Conservation (phyloP, 30 jellyfish, hydroid and myxozoan species). For the Hydractinia symbiolongicarpus region DNA sequence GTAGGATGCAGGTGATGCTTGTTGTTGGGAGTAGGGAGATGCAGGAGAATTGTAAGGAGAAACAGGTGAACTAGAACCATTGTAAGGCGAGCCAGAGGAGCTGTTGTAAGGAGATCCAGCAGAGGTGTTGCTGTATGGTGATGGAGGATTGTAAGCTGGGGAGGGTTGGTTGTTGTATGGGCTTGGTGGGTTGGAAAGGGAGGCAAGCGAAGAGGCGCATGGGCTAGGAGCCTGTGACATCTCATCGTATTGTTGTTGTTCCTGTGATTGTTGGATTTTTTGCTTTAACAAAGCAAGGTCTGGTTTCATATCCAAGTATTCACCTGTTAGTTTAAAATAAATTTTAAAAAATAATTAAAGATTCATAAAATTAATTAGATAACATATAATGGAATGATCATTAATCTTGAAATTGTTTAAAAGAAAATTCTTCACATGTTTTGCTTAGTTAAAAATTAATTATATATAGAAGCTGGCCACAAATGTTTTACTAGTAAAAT, state of each 20-base stretch:
- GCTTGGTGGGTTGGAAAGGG: conserved; percentile 57
- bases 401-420: too few species aligned
- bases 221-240: conserved; percentile 30
- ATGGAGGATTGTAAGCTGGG: conserved; percentile 44
- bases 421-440: too few species aligned
- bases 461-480: too few species aligned
- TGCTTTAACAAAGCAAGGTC: conserved; percentile 63
- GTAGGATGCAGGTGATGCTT: conserved; percentile 13
- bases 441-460: too few species aligned
- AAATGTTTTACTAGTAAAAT: too few species aligned
- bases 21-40: conserved; percentile 23
- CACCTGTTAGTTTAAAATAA: conserved; percentile 15
- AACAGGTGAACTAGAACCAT: conserved; percentile 10
- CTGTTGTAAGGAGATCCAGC: conserved; percentile 86
- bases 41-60: conserved; percentile 31
- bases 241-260: conserved; percentile 6
- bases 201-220: conserved; percentile 17
- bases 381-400: too few species aligned
- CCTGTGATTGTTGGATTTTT: conserved; percentile 31
- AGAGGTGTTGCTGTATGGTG: conserved; percentile 44
- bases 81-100: conserved; percentile 43
- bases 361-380: too few species aligned
- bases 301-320: conserved; percentile 61
- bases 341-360: too few species aligned
- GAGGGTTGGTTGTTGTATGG: conserved; percentile 47